Percentiles rank a stretch among this genome's conserved stretches.
Conservation (phyloP, 2,113 vertebrate species). For the Gymnogyps californianus region DNA sequence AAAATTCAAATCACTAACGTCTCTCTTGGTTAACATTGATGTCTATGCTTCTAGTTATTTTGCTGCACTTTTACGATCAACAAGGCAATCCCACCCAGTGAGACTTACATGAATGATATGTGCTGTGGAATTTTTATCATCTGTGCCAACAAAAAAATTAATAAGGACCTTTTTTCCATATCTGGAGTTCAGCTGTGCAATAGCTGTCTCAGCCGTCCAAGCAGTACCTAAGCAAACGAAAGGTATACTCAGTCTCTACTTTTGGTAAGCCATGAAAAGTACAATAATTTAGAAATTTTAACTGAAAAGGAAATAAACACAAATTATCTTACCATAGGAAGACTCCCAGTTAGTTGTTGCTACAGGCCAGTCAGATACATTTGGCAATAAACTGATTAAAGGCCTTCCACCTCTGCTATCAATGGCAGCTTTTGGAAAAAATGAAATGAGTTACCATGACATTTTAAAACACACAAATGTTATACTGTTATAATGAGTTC, state of each 20-base stretch:
- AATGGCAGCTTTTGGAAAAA: constrained; percentile 79
- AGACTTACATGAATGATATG: constrained; percentile 93
- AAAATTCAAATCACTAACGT: neutral
- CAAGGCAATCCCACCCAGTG: neutral
- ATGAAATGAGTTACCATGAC: neutral
- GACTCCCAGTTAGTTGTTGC: constrained; percentile 83
- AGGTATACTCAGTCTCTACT: neutral
- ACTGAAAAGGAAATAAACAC: neutral
- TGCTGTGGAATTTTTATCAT: constrained; percentile 87
- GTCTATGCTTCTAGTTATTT: neutral
- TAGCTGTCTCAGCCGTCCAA: constrained; percentile 85
- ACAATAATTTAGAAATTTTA: neutral
- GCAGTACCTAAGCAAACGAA: constrained; percentile 69
- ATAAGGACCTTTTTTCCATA: constrained; percentile 89
- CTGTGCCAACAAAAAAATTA: constrained; percentile 89
- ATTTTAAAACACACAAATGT: neutral
- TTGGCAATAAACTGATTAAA: constrained; percentile 78
- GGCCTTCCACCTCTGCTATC: constrained; percentile 84
- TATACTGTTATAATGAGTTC: neutral
- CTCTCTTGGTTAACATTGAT: neutral
- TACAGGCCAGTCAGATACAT: constrained; percentile 89
- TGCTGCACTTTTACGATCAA: neutral
- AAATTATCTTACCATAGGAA: constrained; percentile 73
- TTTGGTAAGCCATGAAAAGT: neutral
- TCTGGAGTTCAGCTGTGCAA: constrained; percentile 85